Conservation (phyloP, 2,888 invertebrate genomes). For the Campoletis raptor region DNA sequence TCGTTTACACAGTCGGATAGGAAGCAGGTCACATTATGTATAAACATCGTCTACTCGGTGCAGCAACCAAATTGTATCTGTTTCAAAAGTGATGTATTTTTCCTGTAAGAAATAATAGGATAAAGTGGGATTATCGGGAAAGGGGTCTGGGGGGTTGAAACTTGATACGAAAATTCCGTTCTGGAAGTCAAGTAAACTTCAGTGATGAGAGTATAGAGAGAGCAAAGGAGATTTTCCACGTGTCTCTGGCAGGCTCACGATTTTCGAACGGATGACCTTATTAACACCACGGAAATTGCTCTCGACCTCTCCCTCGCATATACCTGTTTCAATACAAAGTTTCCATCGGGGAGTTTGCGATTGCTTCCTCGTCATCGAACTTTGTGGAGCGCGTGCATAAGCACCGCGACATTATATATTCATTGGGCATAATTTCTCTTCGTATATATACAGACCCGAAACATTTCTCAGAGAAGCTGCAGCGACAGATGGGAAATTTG, state of each 20-base stretch:
- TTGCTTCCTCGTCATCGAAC: constrained; percentile 32
- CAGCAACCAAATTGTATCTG: constrained; percentile 42
- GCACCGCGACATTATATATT: constrained; percentile 20
- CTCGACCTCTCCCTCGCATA: neutral
- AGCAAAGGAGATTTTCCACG: neutral
- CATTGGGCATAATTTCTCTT: constrained; percentile 30
- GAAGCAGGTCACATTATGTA: neutral
- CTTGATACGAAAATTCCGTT: constrained; percentile 12
- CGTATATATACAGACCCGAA: neutral
- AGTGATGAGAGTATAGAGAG: neutral
- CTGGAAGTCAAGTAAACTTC: constrained; percentile 30
- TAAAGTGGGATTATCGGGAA: neutral
- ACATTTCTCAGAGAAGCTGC: constrained; percentile 12
- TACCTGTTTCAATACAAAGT: constrained; percentile 48
- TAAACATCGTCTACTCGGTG: neutral
- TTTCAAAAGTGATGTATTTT: constrained; percentile 11
- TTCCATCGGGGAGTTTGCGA: constrained; percentile 24
- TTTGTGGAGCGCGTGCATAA: constrained; percentile 37
- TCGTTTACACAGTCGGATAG: constrained; percentile 60
- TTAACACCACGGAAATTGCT: constrained; percentile 56
- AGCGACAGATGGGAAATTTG: constrained; percentile 8
- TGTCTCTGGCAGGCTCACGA: constrained; percentile 35
- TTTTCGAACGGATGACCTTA: constrained; percentile 53
- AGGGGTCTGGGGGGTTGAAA: neutral
- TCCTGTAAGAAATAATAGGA: neutral